Base-by-base conservation (phyloP, 2,797 vertebrate species). In the Dendrocincla fuliginosa region DNA sequence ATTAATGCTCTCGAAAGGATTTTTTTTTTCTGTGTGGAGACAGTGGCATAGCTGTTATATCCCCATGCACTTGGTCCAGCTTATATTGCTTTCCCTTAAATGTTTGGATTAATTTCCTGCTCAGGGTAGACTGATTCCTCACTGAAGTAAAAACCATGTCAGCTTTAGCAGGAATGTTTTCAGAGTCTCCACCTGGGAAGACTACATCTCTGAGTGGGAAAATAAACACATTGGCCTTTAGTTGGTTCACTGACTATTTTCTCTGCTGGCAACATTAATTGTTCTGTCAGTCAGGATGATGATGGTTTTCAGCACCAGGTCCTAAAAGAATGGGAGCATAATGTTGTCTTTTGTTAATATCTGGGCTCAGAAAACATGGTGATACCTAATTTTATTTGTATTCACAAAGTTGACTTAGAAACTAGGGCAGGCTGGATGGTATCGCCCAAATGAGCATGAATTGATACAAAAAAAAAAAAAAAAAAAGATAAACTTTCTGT, bases 181-280 rank as follows among this genome's bases (percentile, higher is more conserved):
- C 78, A 89, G 90, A 94, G 50, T 93, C 78, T 89, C 95, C 92
- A 96, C 89, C 93, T 95, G 78, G 75, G 75, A 95, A 95, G 95
- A 80, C 90, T 64, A 85, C 10, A 6, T 87, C 75, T 92, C 81
- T 80, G 93, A 92, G 46, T 92, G 87, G 69, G 92, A 96, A 96
- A 95, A 95, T 95, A 97, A 97, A 96, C 93, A 96, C 61, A 33
- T 10, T 47, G 49, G 49, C 78, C 75, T 87, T 95, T 59, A 53
- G 69, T 35, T 89, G 92, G 65, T 94, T 96, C 53, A 9, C 79
- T 89, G 83, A 92, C 84, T 96, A 71, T 95, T 95, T 96, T 96
- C 79, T 91, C 93, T 89, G 42, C 92, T 92, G 87, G 81, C 84
- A 93, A 52, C 69, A 57, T 73, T 95, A 96, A 94, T 96, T 97